Percentiles rank a stretch among this genome's conserved stretches.
phyloP scores from a whole-genome alignment of 2,888 invertebrate species.

The Tetranychus truncatus region DNA sequence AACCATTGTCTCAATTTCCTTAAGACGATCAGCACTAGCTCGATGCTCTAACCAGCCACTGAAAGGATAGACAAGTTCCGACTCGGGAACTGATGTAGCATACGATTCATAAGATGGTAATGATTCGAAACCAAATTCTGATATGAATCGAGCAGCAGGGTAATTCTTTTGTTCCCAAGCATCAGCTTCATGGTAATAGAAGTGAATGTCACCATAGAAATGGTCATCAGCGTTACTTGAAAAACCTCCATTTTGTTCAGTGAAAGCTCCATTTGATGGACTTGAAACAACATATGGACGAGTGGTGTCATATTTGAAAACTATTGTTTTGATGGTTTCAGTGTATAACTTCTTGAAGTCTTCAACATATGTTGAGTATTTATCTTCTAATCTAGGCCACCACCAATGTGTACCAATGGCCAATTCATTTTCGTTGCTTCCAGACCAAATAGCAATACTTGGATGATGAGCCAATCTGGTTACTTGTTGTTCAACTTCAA shows the following conservation, averaged over 20 bases:
- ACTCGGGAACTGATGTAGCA: slow-evolving; percentile 37
- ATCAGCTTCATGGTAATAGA: slow-evolving; percentile 63
- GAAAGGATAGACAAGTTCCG: slow-evolving; percentile 32
- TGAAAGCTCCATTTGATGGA: slow-evolving; percentile 64
- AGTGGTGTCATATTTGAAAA: slow-evolving; percentile 43
- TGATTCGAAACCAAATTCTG: slow-evolving; percentile 90
- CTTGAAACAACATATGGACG: slow-evolving; percentile 64
- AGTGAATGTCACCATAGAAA: slow-evolving; percentile 55
- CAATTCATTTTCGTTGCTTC: slow-evolving; percentile 86
- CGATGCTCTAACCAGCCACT: slow-evolving; percentile 46
- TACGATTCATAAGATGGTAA: slow-evolving; percentile 55
- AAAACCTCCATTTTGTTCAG: slow-evolving; percentile 55
- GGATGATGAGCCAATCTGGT: slow-evolving; percentile 64
- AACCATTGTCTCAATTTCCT: slow-evolving; percentile 33
- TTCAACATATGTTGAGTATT: slow-evolving; percentile 39
- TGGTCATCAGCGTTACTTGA: slow-evolving; percentile 55
- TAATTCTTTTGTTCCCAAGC: slow-evolving; percentile 60
- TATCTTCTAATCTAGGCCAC: slow-evolving; percentile 36
- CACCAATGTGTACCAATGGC: slow-evolving; percentile 57
- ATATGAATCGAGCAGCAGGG: slow-evolving; percentile 65
- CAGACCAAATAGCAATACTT: slow-evolving; percentile 67
- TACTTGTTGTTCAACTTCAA: slow-evolving; percentile 63
- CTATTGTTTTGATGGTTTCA: slow-evolving; percentile 48
- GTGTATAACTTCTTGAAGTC: slow-evolving; percentile 72
- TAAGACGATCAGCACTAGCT: slow-evolving; percentile 40